phyloP scores from a whole-genome alignment of 2,113 vertebrate species.

The Craseonycteris thonglongyai region DNA sequence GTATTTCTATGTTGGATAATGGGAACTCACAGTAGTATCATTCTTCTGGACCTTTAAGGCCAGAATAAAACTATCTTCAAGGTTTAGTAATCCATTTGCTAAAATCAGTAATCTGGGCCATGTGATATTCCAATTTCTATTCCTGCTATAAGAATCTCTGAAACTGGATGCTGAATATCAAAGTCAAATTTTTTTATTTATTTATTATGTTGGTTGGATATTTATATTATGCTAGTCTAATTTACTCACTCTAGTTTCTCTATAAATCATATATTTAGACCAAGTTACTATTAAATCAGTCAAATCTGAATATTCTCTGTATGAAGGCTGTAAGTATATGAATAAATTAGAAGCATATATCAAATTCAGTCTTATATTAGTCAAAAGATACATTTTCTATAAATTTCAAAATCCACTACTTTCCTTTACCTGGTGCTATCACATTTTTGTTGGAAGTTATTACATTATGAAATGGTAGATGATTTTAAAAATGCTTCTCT shows the following conservation, averaged over 20 bases:
- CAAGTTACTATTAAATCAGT: not conserved
- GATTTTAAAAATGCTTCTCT: not conserved
- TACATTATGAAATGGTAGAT: not conserved
- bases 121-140: not conserved
- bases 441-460: not conserved
- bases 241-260: not conserved
- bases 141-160: not conserved
- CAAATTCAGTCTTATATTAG: not conserved
- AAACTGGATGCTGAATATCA: not conserved
- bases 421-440: not conserved
- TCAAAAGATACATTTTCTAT: not conserved
- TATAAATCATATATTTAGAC: not conserved
- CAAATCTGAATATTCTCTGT: not conserved
- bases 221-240: not conserved
- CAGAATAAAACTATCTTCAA: not conserved
- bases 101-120: not conserved
- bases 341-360: not conserved
- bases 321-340: not conserved
- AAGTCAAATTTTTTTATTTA: not conserved
- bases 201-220: not conserved
- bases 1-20: not conserved
- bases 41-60: not conserved
- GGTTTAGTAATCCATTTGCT: not conserved
- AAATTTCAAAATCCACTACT: not conserved
- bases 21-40: not conserved